These are phyloP conservation scores for Syndactyla subalaris DNA, from an alignment of 2,797 vertebrate species.

Conservation along the genomic window DNA sequence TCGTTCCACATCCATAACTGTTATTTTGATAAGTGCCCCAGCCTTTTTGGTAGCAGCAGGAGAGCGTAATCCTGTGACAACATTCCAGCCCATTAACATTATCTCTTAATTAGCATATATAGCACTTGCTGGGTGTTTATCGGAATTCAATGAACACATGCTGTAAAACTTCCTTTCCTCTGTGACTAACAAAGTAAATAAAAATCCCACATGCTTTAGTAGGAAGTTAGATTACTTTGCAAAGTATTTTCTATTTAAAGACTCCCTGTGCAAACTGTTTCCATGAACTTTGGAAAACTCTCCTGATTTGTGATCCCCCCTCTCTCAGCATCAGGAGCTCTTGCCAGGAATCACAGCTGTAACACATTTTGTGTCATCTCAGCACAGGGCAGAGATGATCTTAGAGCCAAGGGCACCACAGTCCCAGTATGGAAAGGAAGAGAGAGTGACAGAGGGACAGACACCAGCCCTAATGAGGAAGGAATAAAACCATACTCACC, in stretches of 20 bases:
- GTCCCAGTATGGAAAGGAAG: not conserved
- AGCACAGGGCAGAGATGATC: not conserved
- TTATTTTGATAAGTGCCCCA: not conserved
- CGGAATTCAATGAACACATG: not conserved
- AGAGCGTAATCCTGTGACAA: not conserved
- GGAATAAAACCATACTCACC: not conserved
- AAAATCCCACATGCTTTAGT: not conserved
- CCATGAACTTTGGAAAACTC: not conserved
- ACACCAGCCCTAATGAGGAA: not conserved
- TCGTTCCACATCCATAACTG: accelerated
- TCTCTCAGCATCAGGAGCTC: not conserved
- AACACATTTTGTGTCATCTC: not conserved
- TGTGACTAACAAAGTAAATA: not conserved
- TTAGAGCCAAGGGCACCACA: not conserved
- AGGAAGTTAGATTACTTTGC: not conserved
- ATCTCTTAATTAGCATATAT: constrained; percentile 36
- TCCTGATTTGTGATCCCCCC: not conserved
- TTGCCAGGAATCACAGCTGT: not conserved
- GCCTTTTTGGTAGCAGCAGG: not conserved
- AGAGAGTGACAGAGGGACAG: not conserved
- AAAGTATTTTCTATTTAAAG: not conserved
- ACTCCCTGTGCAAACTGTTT: not conserved
- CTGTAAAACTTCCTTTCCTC: constrained; percentile 15
- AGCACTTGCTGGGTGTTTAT: constrained; percentile 30
- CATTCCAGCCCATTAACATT: constrained; percentile 18